phyloP scores from a whole-genome alignment of 2,113 vertebrate genomes.

The Felis chaus region DNA sequence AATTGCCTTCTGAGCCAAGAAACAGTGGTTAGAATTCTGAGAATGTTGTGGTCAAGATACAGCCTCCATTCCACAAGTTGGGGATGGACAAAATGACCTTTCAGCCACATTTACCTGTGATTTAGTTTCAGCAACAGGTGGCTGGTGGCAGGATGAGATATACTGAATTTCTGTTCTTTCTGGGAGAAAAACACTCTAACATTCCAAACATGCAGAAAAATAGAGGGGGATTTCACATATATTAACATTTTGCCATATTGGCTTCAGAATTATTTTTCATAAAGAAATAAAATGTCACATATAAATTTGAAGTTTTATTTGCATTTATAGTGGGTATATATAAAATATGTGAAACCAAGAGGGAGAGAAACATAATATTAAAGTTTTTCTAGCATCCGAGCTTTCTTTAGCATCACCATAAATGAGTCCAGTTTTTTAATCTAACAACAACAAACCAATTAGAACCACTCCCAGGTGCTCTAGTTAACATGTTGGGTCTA shows the following conservation, averaged over 20 bases:
- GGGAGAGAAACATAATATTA: background rate
- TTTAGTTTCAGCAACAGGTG: background rate
- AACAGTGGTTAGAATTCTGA: background rate
- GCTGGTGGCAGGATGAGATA: background rate
- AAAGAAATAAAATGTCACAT: conserved; percentile 32
- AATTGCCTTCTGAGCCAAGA: background rate
- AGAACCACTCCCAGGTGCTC: background rate
- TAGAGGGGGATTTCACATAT: background rate
- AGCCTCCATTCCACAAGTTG: background rate
- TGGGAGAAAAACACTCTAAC: background rate
- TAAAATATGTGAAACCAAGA: background rate
- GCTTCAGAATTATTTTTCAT: conserved; percentile 35
- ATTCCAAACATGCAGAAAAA: background rate
- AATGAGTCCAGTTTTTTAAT: background rate
- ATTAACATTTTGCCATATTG: background rate
- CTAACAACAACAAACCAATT: background rate
- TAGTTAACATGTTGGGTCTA: background rate
- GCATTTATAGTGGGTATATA: background rate
- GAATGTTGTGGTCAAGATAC: background rate
- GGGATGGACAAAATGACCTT: background rate
- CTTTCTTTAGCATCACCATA: background rate
- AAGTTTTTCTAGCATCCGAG: background rate
- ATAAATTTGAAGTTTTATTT: background rate
- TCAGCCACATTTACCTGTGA: background rate
- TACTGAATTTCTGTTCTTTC: background rate